Conservation (phyloP, 2,888 invertebrate species). For the Drosophila aldrichi region DNA sequence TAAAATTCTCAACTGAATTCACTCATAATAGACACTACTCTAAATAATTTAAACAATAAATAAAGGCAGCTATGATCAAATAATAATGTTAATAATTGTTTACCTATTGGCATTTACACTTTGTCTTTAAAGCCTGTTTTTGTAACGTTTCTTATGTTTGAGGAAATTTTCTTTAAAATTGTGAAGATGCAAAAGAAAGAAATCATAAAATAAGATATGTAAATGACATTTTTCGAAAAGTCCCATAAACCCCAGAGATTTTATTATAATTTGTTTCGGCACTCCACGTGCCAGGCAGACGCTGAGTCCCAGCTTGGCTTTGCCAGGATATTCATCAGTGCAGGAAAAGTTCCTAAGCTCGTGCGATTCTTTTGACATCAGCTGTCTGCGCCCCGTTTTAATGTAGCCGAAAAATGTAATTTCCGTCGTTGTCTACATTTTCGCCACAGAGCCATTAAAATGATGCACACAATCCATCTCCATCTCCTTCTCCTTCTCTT, state of each 20-base stretch:
- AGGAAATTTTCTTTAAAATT: neutral
- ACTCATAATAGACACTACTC: neutral
- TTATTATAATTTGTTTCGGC: constrained; percentile 64
- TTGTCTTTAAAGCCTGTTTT: neutral
- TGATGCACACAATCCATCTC: constrained; percentile 58
- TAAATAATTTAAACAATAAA: neutral
- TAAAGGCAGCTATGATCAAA: neutral
- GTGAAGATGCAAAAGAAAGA: constrained; percentile 8
- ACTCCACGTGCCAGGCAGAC: neutral
- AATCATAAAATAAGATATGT: constrained; percentile 77
- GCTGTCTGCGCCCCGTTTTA: constrained; percentile 72
- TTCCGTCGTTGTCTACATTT: constrained; percentile 67
- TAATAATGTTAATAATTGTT: neutral
- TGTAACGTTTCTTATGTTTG: neutral
- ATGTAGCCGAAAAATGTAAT: constrained; percentile 82
- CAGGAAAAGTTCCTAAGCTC: constrained; percentile 39
- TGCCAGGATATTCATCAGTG: neutral
- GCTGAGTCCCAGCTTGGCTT: neutral
- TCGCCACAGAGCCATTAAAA: constrained; percentile 62
- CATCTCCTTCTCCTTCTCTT: constrained; percentile 36
- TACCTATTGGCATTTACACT: neutral
- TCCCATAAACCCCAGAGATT: constrained; percentile 72
- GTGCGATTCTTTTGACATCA: constrained; percentile 69
- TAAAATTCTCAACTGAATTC: too few species aligned
- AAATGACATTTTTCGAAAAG: constrained; percentile 74